A percentile compares a stretch with the other conserved stretches of the same genome.
These are phyloP conservation scores for Bergia puertoricense DNA, from an alignment of 92 coral and sea anemone genomes.

Conservation along the genomic window DNA sequence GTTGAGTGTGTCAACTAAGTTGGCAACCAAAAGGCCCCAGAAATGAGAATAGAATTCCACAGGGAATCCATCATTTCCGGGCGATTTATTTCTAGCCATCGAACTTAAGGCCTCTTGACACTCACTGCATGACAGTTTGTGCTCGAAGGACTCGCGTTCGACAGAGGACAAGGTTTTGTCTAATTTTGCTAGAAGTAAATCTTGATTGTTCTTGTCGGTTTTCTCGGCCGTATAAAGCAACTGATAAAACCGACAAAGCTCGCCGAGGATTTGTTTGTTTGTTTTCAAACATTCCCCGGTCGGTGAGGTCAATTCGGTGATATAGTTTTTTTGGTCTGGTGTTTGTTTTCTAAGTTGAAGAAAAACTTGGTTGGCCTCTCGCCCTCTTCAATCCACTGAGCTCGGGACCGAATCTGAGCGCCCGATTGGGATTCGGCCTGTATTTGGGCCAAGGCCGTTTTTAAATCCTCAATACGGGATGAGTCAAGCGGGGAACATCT, in stretches of 20 bases:
- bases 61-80: too few species aligned
- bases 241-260: constrained; percentile 28
- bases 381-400: not conserved
- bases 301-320: not conserved
- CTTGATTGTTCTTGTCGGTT: not conserved
- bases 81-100: too few species aligned
- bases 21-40: too few species aligned
- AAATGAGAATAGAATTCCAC: too few species aligned
- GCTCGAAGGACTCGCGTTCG: not conserved
- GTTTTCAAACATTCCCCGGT: not conserved
- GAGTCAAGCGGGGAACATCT: not conserved
- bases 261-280: not conserved
- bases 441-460: not conserved
- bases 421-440: constrained; percentile 7
- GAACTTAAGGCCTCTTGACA: too few species aligned
- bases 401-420: not conserved
- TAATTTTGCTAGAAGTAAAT: not conserved
- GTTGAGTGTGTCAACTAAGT: too few species aligned
- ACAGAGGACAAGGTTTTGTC: not conserved
- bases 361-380: constrained; percentile 6
- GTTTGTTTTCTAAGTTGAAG: not conserved
- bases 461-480: not conserved
- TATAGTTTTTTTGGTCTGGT: not conserved
- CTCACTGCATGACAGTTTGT: constrained; percentile 27
- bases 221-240: constrained; percentile 22